Evolutionary conservation across 2,888 invertebrate genomes (phyloP), one percentile per base, ranked within the genome.

Genomic region (Helleia helle): DNA sequence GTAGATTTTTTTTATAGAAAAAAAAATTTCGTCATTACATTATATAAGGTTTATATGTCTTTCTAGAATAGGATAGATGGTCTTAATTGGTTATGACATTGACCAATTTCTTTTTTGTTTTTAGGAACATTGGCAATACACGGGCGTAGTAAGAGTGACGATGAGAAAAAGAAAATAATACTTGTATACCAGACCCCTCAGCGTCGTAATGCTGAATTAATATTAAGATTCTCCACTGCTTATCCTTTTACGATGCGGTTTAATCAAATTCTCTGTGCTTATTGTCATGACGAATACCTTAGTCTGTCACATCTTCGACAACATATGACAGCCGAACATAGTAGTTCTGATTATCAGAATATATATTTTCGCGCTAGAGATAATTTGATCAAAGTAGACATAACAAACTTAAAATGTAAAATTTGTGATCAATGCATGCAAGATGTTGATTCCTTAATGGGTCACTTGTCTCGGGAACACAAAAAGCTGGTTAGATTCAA

Each of bases 71-170:
- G 29, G 40, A 42, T 28, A 38, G 46, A 41, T 48, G 40, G 49
- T 44, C 44, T 50, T 50, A 52, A 48, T 54, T 54, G 58, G 64
- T 59, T 60, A 58, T 63, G 53, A 64, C 60, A 77, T 66, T 80
- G 75, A 80, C 77, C 65, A 65, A 62, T 63, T 70, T 73, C 66
- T 77, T 79, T 74, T 79, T 73, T 79, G 69, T 79, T 83, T 83
- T 76, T 83, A 83, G 83, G 83, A 61, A 58, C 67, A 64, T 72
- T 76, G 79, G 75, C 73, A 71, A 71, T 76, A 58, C 69, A 66
- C 54, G 68, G 75, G 55, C 71, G 68, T 73, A 71, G 54, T 64
- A 65, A 71, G 53, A 65, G 54, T 63, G 70, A 69, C 52, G 65
- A 51, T 59, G 71, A 71, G 55, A 73, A 70, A 73, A 71, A 71